Percentiles rank a stretch among this genome's conserved stretches.
These are phyloP conservation scores for Mycogona germanica DNA, from an alignment of 2,888 invertebrate species.

Conservation along the genomic window DNA sequence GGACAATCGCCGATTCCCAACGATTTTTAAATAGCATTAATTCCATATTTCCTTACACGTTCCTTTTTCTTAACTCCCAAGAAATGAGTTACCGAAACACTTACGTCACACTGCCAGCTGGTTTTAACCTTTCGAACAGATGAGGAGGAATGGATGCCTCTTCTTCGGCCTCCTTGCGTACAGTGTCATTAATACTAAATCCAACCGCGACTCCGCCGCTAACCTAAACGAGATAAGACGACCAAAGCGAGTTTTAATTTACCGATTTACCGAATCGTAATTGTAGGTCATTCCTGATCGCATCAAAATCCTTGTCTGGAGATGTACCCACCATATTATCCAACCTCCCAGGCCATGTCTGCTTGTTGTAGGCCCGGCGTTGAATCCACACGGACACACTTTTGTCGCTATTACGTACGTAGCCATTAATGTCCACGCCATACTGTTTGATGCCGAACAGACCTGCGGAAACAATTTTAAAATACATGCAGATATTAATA, in stretches of 20 bases:
- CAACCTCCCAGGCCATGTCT: conserved; percentile 91
- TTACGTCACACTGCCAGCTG: conserved; percentile 71
- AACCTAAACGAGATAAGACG: no score
- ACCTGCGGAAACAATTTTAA: conserved; percentile 34
- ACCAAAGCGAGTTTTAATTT: no score
- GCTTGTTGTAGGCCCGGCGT: conserved; percentile 77
- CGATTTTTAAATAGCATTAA: no score
- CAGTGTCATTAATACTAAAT: conserved; percentile 75
- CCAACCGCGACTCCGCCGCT: conserved; percentile 86
- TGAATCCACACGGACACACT: conserved; percentile 88
- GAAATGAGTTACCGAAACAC: no score
- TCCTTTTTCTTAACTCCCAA: no score
- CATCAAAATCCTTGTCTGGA: background rate
- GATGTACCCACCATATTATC: conserved; percentile 66
- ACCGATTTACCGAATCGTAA: background rate
- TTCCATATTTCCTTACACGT: no score
- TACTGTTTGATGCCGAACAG: conserved; percentile 88
- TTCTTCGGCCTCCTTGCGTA: conserved; percentile 84
- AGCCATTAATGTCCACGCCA: conserved; percentile 91
- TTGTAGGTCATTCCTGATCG: background rate
- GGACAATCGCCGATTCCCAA: no score
- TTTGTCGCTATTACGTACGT: conserved; percentile 67
- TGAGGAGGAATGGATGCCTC: conserved; percentile 80
- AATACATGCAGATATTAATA: conserved; percentile 1
- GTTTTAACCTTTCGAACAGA: conserved; percentile 58